These are phyloP conservation scores for Pachycephala philippinensis DNA, from an alignment of 2,113 vertebrate species.

Conservation along the genomic window DNA sequence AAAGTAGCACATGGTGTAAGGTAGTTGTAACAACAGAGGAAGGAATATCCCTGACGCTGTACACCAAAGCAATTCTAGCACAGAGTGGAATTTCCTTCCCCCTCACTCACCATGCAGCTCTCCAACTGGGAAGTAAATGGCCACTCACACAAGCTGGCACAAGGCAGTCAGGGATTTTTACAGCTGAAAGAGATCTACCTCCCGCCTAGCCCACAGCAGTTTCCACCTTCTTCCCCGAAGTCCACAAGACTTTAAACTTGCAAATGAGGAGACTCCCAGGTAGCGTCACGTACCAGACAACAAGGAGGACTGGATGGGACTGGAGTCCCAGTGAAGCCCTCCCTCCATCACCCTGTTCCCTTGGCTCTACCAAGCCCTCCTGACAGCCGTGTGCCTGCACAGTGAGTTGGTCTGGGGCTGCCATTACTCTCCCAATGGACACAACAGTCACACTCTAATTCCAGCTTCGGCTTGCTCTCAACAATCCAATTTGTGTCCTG, in stretches of 20 bases:
- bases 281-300: not conserved
- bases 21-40: not conserved
- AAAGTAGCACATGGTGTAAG: not conserved
- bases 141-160: not conserved
- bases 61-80: not conserved
- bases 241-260: not conserved
- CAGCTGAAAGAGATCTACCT: not conserved
- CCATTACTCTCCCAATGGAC: accelerated
- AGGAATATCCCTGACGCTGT: not conserved
- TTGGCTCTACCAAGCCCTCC: not conserved
- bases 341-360: not conserved
- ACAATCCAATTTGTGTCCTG: not conserved
- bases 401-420: not conserved
- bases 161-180: not conserved
- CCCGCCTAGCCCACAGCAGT: not conserved
- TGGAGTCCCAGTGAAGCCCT: not conserved
- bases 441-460: not conserved
- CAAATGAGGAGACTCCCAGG: not conserved
- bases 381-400: not conserved
- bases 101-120: not conserved
- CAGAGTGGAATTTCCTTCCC: not conserved
- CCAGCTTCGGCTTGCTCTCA: not conserved
- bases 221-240: not conserved
- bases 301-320: not conserved
- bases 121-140: not conserved